phyloP scores from a whole-genome alignment of 2,113 vertebrate species.

The Puffinus mauretanicus region DNA sequence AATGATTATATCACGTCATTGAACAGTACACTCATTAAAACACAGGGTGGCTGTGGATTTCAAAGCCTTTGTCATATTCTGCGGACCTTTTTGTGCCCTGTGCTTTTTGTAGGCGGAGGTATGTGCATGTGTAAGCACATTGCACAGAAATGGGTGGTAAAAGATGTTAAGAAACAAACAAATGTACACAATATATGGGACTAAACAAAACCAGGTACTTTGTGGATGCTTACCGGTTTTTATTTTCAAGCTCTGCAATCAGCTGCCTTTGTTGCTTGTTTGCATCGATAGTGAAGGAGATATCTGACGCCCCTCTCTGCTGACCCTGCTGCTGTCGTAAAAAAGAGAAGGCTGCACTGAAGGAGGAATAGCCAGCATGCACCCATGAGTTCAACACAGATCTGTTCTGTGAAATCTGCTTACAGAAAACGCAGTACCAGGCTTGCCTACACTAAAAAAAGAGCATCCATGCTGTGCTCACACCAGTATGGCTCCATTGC shows the following conservation, averaged over 20 bases:
- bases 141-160: neutral
- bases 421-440: neutral
- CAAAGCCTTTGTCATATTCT: neutral
- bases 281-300: slow-evolving; percentile 91
- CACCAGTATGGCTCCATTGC: neutral
- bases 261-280: slow-evolving; percentile 97
- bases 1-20: neutral
- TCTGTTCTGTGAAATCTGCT: neutral
- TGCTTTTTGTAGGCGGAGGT: neutral
- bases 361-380: neutral
- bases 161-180: neutral
- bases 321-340: slow-evolving; percentile 83
- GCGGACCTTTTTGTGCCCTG: neutral
- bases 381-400: neutral
- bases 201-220: neutral
- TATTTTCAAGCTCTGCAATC: slow-evolving; percentile 97
- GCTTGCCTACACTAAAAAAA: neutral
- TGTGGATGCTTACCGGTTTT: slow-evolving; percentile 85
- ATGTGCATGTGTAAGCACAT: neutral
- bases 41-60: neutral
- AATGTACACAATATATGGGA: neutral
- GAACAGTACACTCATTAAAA: neutral
- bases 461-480: neutral
- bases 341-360: slow-evolving; percentile 37
- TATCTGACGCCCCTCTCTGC: slow-evolving; percentile 88